A percentile compares a stretch with the other conserved stretches of the same genome.
These are phyloP conservation scores for Lycia hirtaria DNA, from an alignment of 2,888 invertebrate species.

Conservation along the genomic window DNA sequence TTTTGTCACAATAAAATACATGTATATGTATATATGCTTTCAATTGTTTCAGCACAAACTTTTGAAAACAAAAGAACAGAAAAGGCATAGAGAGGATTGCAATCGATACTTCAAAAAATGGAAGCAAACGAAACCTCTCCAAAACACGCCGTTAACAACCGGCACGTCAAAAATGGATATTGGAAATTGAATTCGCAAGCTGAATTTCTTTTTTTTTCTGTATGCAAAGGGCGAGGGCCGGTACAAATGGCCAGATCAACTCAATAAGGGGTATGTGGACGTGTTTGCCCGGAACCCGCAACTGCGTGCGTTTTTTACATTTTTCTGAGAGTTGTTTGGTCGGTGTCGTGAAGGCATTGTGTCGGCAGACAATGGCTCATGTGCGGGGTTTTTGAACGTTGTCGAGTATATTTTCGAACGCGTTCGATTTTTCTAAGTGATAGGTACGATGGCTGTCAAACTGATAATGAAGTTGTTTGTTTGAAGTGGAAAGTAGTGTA, in stretches of 20 bases:
- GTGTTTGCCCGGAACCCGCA: constrained; percentile 84
- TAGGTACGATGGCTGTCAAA: constrained; percentile 51
- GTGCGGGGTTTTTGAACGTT: constrained; percentile 59
- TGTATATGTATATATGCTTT: background rate
- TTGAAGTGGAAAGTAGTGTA: background rate
- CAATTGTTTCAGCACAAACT: constrained; percentile 2
- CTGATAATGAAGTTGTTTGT: constrained; percentile 30
- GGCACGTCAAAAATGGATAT: constrained; percentile 84
- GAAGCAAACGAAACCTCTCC: constrained; percentile 56
- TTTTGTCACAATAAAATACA: too few species aligned
- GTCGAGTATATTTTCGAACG: constrained; percentile 46
- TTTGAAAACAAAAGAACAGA: constrained; percentile 19
- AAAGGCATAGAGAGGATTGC: constrained; percentile 28
- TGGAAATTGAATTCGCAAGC: constrained; percentile 80
- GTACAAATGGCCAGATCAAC: constrained; percentile 84
- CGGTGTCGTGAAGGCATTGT: constrained; percentile 84
- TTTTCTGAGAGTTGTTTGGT: constrained; percentile 82
- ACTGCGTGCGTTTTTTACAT: constrained; percentile 76
- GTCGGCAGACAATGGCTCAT: constrained; percentile 73
- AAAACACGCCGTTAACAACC: constrained; percentile 75
- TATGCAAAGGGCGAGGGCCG: constrained; percentile 74
- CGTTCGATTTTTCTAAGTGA: constrained; percentile 62
- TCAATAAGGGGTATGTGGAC: constrained; percentile 79
- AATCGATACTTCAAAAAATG: constrained; percentile 61
- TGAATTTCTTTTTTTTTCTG: constrained; percentile 66